Conservation (phyloP, 30 jellyfish, hydroid and myxozoan species). For the Rhopilema esculentum region DNA sequence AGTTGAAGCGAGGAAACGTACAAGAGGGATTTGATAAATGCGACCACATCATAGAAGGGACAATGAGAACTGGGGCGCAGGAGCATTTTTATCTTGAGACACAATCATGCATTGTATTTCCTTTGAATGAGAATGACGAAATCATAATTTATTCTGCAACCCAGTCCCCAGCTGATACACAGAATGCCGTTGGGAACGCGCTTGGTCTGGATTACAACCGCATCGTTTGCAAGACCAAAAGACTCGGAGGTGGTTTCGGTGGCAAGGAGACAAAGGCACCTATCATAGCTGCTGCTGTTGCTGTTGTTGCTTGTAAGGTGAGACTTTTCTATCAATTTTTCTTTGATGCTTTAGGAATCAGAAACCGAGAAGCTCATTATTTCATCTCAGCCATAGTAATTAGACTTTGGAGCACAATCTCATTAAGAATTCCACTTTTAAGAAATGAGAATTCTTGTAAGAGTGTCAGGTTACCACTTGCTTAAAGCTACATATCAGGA, state of each 20-base stretch:
- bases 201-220: constrained; percentile 26
- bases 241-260: constrained; percentile 52
- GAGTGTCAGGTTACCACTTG: too few species aligned
- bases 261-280: constrained; percentile 49
- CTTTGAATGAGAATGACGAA: constrained; percentile 35
- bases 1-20: neutral
- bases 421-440: too few species aligned
- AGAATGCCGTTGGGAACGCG: constrained; percentile 9
- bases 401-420: too few species aligned
- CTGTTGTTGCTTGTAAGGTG: constrained; percentile 50
- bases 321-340: too few species aligned
- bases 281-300: constrained; percentile 29
- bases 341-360: too few species aligned
- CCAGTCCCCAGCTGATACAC: constrained; percentile 23
- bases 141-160: constrained; percentile 26
- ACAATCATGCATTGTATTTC: constrained; percentile 19
- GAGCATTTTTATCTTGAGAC: constrained; percentile 54
- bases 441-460: too few species aligned
- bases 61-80: constrained; percentile 46
- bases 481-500: too few species aligned
- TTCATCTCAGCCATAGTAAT: too few species aligned
- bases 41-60: constrained; percentile 35
- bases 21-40: constrained; percentile 31
- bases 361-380: too few species aligned
- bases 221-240: constrained; percentile 10